These are phyloP conservation scores for Sebastiscus albofasciatus DNA, from an alignment of 2,797 vertebrate genomes.

Conservation along the genomic window DNA sequence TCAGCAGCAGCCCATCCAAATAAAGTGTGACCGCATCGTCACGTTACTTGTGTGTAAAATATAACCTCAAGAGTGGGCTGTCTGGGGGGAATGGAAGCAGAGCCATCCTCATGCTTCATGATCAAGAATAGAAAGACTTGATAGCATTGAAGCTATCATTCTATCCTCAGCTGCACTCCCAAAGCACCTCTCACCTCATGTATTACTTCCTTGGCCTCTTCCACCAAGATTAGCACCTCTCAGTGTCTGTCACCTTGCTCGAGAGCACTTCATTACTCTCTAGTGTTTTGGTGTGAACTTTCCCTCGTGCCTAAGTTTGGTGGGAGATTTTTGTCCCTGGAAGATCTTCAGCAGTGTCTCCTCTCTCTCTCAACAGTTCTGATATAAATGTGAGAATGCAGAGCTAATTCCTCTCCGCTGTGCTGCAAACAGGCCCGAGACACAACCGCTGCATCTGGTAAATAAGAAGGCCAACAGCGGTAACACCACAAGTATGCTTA, in stretches of 20 bases:
- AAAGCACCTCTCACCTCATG: conserved; percentile 39
- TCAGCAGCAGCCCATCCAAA: conserved; percentile 15
- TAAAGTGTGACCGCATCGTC: not conserved
- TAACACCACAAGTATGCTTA: conserved; percentile 77
- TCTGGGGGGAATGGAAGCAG: conserved; percentile 13
- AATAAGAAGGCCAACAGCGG: conserved; percentile 72
- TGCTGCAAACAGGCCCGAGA: conserved; percentile 59
- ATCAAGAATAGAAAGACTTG: conserved; percentile 22
- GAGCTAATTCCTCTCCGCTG: conserved; percentile 45
- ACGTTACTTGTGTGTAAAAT: conserved; percentile 3
- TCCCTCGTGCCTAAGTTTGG: not conserved
- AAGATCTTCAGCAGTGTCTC: conserved; percentile 3
- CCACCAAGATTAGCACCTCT: conserved; percentile 43
- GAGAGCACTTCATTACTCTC: conserved; percentile 33
- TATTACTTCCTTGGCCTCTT: conserved; percentile 27
- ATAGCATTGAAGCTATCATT: conserved; percentile 3
- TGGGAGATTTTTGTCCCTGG: not conserved
- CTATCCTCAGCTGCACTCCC: conserved; percentile 30
- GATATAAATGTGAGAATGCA: conserved; percentile 52
- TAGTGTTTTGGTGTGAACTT: conserved; percentile 11
- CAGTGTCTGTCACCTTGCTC: conserved; percentile 28
- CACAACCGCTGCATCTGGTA: conserved; percentile 68
- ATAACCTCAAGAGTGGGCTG: not conserved
- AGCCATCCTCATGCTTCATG: conserved; percentile 3
- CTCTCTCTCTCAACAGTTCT: conserved; percentile 5